A percentile compares a stretch with the other conserved stretches of the same genome.
phyloP scores from a whole-genome alignment of 2,113 vertebrate genomes.

The Columbina picui region DNA sequence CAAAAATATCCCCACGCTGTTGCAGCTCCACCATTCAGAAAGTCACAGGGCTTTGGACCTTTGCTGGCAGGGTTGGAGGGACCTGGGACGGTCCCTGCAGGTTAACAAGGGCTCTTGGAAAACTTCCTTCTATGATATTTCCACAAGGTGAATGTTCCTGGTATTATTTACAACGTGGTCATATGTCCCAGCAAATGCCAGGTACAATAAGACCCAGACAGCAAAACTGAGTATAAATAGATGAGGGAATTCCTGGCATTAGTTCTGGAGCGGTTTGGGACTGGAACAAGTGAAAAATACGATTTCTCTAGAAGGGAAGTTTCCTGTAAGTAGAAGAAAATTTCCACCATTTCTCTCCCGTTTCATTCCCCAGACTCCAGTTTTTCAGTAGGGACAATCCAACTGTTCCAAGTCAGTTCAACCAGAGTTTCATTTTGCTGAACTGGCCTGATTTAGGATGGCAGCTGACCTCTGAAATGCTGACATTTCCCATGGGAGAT shows the following conservation, averaged over 20 bases:
- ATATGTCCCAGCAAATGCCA: slow-evolving; percentile 47
- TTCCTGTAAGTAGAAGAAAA: slow-evolving; percentile 33
- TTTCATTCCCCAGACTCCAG: neutral
- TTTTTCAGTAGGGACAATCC: neutral
- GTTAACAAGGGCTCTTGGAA: slow-evolving; percentile 2
- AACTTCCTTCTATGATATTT: neutral
- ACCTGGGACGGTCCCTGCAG: neutral
- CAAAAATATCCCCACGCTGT: fast-evolving
- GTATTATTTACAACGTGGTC: neutral
- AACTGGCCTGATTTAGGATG: slow-evolving; percentile 22
- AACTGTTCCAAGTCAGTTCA: neutral
- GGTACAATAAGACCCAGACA: slow-evolving; percentile 51
- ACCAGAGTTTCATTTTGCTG: slow-evolving; percentile 25
- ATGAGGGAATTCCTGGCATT: slow-evolving; percentile 66
- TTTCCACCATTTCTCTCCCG: neutral
- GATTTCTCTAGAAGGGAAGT: slow-evolving; percentile 5
- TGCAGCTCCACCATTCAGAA: neutral
- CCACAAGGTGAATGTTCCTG: slow-evolving; percentile 10
- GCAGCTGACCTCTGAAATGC: neutral
- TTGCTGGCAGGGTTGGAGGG: neutral
- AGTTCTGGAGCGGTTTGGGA: slow-evolving; percentile 40
- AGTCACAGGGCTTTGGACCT: neutral
- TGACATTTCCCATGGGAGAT: neutral
- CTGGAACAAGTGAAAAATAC: slow-evolving; percentile 46
- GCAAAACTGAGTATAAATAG: slow-evolving; percentile 37